Evolutionary conservation across 1,140 invertebrate genomes (phyloP).

Genomic region (Rhopalosiphum padi): DNA sequence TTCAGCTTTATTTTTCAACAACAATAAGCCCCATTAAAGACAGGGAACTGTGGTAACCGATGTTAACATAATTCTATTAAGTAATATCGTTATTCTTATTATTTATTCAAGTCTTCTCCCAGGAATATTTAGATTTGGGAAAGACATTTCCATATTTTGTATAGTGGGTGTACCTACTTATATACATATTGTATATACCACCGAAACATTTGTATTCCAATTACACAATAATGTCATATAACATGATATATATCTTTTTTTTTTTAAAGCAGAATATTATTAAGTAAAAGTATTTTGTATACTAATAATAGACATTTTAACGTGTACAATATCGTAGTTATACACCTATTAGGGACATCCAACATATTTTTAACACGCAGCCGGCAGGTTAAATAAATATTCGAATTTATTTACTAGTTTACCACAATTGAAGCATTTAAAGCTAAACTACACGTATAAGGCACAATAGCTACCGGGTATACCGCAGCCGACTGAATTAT

Average conservation of each 20-base stretch:
- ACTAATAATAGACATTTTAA: not conserved
- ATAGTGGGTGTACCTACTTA: not conserved
- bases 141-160: not conserved
- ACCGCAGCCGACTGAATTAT: not conserved
- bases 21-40: not conserved
- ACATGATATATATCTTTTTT: not conserved
- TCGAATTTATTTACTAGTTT: not conserved
- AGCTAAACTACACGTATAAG: not conserved
- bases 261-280: not conserved
- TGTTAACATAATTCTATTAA: constrained; percentile 20
- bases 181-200: not conserved
- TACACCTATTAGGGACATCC: not conserved
- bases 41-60: not conserved
- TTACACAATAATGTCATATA: not conserved
- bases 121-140: not conserved
- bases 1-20: not conserved
- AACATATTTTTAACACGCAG: not conserved
- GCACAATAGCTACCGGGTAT: not conserved
- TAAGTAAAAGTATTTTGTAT: not conserved
- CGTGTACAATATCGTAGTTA: not conserved
- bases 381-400: not conserved
- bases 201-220: not conserved
- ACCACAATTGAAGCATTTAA: not conserved
- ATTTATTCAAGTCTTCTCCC: not conserved
- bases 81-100: not conserved